phyloP scores from a whole-genome alignment of 2,888 invertebrate species.

The Horisme vitalbata region DNA sequence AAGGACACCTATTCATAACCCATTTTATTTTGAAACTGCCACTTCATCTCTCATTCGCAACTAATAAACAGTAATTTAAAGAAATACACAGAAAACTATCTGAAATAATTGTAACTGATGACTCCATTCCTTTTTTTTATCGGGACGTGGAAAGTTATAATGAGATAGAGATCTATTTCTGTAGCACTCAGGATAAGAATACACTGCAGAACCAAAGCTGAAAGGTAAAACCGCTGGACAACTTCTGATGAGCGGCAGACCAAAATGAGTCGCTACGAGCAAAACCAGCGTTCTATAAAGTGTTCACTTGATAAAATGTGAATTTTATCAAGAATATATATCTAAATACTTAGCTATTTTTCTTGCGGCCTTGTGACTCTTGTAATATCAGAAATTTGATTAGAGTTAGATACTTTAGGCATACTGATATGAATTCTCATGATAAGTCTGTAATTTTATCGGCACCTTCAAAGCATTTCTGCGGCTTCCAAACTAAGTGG shows the following conservation, averaged over 20 bases:
- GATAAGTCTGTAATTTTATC: too few species aligned
- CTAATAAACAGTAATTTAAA: constrained; percentile 42
- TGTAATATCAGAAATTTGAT: too few species aligned
- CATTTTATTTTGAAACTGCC: constrained; percentile 32
- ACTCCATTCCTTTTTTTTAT: constrained; percentile 75
- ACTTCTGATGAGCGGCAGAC: not conserved
- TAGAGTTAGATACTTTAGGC: too few species aligned
- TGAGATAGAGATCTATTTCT: constrained; percentile 70
- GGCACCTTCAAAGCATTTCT: too few species aligned
- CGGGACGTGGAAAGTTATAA: constrained; percentile 73
- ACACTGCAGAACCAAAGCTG: constrained; percentile 46
- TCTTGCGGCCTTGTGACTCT: too few species aligned
- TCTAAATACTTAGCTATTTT: too few species aligned
- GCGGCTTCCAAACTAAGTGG: too few species aligned
- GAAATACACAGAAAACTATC: constrained; percentile 30
- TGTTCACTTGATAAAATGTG: too few species aligned
- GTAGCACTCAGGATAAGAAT: constrained; percentile 72
- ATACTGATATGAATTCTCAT: too few species aligned
- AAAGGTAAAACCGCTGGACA: not conserved
- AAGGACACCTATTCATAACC: constrained; percentile 27
- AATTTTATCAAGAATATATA: too few species aligned
- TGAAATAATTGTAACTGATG: constrained; percentile 63
- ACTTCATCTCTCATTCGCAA: constrained; percentile 48
- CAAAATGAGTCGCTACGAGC: too few species aligned
- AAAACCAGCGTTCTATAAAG: too few species aligned